A percentile compares a stretch with the other conserved stretches of the same genome.
Evolutionary conservation across 1,140 invertebrate species (phyloP).

Genomic region (Chironomus tepperi): DNA sequence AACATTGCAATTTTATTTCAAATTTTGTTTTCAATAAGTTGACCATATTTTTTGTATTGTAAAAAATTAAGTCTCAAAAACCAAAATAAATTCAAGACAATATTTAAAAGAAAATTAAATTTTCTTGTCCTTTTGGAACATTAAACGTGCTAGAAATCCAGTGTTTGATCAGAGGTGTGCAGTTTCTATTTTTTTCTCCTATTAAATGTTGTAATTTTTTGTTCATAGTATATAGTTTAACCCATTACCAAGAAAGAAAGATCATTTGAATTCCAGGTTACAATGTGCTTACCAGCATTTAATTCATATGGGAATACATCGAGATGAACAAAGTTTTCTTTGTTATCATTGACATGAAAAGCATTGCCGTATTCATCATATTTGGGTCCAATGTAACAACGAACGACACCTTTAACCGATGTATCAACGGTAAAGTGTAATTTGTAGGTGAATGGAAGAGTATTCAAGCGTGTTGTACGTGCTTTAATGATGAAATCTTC

Average conservation of each 20-base stretch:
- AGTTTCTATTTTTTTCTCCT: constrained; percentile 42
- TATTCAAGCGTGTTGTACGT: constrained; percentile 48
- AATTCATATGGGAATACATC: constrained; percentile 60
- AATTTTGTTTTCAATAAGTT: too few relatives aligned
- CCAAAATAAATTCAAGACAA: constrained; percentile 36
- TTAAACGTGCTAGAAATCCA: constrained; percentile 52
- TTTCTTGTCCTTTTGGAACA: constrained; percentile 56
- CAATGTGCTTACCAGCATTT: constrained; percentile 52
- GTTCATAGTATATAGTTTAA: constrained; percentile 51
- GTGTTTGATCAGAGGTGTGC: constrained; percentile 45
- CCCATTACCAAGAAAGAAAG: constrained; percentile 52
- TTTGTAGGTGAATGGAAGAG: constrained; percentile 55
- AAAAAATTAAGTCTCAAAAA: background rate
- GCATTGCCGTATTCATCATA: constrained; percentile 46
- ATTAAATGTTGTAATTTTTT: constrained; percentile 45
- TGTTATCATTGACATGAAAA: constrained; percentile 42
- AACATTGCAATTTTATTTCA: too few relatives aligned
- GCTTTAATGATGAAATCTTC: constrained; percentile 37
- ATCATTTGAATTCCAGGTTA: constrained; percentile 57
- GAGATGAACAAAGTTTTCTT: constrained; percentile 54
- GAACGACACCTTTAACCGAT: constrained; percentile 45
- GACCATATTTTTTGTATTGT: background rate
- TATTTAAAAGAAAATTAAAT: constrained; percentile 55
- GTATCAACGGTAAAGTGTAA: constrained; percentile 49
- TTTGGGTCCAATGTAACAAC: constrained; percentile 61